Evolutionary conservation across 2,113 vertebrate genomes (phyloP), one percentile per base, ranked within the genome.

Genomic region (Labeo catla): DNA sequence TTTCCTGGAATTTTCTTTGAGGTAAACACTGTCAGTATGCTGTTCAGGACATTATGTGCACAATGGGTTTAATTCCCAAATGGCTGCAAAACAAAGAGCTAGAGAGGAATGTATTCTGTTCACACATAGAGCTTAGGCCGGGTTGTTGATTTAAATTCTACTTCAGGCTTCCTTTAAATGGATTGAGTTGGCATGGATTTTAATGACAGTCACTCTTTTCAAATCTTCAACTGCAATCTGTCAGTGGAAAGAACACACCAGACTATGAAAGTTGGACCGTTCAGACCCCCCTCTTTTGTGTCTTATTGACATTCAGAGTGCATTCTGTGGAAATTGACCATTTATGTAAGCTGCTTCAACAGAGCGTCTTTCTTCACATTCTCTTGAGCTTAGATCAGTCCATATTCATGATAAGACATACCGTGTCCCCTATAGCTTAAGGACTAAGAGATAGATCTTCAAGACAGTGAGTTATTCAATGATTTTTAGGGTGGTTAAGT

Each of bases 241-340:
- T 91, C 89, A 88, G 78, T 88, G 45, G 76, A 89, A 89, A 90
- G 90, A 88, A 87, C 86, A 87, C 82, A 83, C 77, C 65, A 90
- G 83, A 83, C 85, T 87, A 36, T 50, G 90, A 85, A 86, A 87
- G 79, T 81, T 82, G 84, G 84, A 88, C 88, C 86, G 76, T 86
- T 89, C 84, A 91, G 92, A 86, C 85, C 88, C 87, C 73, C 76
- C 59, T 88, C 90, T 82, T 80, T 84, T 86, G 36, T 50, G 88
- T 85, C 88, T 92, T 45, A 84, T 93, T 94, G 88, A 91, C 89
- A 93, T 94, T 94, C 93, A 78, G 65, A 86, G 89, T 89, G 87
- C 63, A 74, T 50, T 19, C 72, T 84, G 73, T 66, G 89, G 88
- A 91, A 85, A 82, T 87, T 86, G 86, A 87, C 90, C 89, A 88